Base-by-base conservation (phyloP, 2,797 vertebrate species). In the Peromyscus nudipes region DNA sequence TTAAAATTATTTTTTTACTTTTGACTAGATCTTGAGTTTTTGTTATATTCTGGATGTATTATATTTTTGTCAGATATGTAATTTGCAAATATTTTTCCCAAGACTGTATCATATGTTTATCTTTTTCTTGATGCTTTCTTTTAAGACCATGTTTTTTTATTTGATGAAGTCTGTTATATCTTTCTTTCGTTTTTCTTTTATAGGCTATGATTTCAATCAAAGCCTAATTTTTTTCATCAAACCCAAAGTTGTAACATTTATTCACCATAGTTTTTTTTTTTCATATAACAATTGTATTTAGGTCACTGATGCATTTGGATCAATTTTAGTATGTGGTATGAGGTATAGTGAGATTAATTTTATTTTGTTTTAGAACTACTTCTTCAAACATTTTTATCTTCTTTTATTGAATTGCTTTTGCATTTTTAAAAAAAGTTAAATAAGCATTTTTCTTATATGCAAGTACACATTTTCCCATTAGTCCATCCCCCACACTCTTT, bases 371-470 rank as follows among this genome's bases (percentile, higher is more conserved):
- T 2, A 57, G 13, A 31, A 37, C 23, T 17, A 85, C 55, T 94
- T 76, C 25, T 49, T 89, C 37, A 92, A 89, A 93, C 6, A 43
- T 7, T 2, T 73, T 91, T 77, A 16, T 64, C n/a, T 86, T 92
- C 84, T 76, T 94, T 37, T n/a, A 76, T 40, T 80, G 14, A 71
- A 73, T 52, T 88, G 34, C 37, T 67, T 92, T 96, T 90, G 55
- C 23, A 87, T 43, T 82, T 90, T 5, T 40, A 40, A 73, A 77
- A 87, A 92, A 86, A n/a, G 9, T 80, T 60, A 27, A 37, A 91
- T 94, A 34, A 55, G 37, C 29, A 55, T 62, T 75, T 79, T 88
- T 79, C 71, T 87, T 8, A 62, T 62, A 19, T 83, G 76, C 93
- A 84, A 94, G 49, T 27, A 83, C 11, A 80, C 23, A 43, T 11